A percentile compares a stretch with the other conserved stretches of the same genome.
Evolutionary conservation across 2,888 invertebrate genomes (phyloP).

Genomic region (Mellilla xanthometata): DNA sequence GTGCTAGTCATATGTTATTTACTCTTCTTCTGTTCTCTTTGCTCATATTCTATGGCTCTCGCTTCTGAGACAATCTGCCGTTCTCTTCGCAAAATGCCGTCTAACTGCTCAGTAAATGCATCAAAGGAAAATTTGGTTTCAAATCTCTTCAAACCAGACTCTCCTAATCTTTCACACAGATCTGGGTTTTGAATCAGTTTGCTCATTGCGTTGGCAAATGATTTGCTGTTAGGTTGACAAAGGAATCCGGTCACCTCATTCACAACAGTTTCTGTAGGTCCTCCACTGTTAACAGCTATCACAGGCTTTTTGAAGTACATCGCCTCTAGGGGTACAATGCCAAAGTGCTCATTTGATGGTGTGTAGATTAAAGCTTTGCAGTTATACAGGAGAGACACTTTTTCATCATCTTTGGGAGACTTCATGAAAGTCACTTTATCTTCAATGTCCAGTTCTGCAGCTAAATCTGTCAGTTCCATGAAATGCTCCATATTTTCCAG

Average conservation of each 20-base stretch:
- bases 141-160: conserved; percentile 88
- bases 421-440: conserved; percentile 91
- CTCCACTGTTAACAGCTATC: conserved; percentile 97
- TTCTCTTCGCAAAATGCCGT: conserved; percentile 75
- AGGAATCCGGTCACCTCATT: conserved; percentile 91
- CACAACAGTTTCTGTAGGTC: conserved; percentile 95
- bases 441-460: conserved; percentile 84
- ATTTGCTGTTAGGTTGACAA: conserved; percentile 85
- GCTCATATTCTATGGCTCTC: conserved; percentile 64
- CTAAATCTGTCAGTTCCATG: conserved; percentile 87
- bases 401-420: conserved; percentile 93
- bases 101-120: conserved; percentile 88
- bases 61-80: conserved; percentile 69
- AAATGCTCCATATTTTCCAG: conserved; percentile 94
- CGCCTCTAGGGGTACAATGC: conserved; percentile 99
- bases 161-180: conserved; percentile 86
- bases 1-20: conserved; percentile 70
- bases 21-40: conserved; percentile 60
- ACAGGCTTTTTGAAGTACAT: conserved; percentile 98
- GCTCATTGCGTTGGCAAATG: conserved; percentile 90
- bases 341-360: conserved; percentile 98
- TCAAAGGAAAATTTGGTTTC: conserved; percentile 91
- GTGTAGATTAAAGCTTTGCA: conserved; percentile 95
- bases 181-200: conserved; percentile 85
- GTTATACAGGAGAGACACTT: conserved; percentile 89